These are phyloP conservation scores for Sylvilagus bachmani DNA, from an alignment of 2,113 vertebrate genomes.

Conservation along the genomic window DNA sequence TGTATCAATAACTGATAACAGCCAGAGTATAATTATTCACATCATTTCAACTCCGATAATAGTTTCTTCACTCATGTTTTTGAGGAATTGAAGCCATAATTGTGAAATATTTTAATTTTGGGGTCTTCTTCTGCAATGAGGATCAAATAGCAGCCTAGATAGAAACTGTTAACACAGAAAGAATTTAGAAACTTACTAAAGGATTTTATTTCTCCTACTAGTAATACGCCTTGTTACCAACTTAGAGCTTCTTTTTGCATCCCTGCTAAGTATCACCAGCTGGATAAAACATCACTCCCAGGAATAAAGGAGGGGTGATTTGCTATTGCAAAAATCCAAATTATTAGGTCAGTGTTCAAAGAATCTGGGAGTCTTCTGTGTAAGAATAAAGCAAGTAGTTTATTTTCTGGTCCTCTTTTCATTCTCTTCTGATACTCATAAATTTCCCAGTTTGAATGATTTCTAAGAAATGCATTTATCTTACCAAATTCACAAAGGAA, in stretches of 20 bases:
- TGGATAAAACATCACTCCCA: background rate
- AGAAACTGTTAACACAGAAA: background rate
- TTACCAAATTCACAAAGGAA: slow-evolving; percentile 16
- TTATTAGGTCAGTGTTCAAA: slow-evolving; percentile 15
- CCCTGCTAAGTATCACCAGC: background rate
- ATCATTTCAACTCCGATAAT: background rate
- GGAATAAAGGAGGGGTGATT: background rate
- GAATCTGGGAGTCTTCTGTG: background rate
- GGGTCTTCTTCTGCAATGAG: background rate
- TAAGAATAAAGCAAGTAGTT: background rate
- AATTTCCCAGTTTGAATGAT: background rate
- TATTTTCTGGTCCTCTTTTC: background rate
- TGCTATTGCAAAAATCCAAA: background rate
- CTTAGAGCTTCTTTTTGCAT: background rate
- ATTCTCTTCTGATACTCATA: slow-evolving; percentile 48
- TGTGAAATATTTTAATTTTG: slow-evolving; percentile 41
- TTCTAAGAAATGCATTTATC: slow-evolving; percentile 7
- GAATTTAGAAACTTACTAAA: slow-evolving; percentile 16
- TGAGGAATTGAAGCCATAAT: slow-evolving; percentile 44
- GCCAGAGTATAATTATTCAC: background rate
- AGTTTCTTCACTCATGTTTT: slow-evolving; percentile 10
- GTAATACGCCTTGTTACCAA: background rate
- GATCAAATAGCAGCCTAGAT: background rate
- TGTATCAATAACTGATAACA: background rate
- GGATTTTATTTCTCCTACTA: slow-evolving; percentile 2